These are phyloP conservation scores for Pseudochromis fuscus DNA, from an alignment of 2,797 vertebrate species.

Conservation along the genomic window DNA sequence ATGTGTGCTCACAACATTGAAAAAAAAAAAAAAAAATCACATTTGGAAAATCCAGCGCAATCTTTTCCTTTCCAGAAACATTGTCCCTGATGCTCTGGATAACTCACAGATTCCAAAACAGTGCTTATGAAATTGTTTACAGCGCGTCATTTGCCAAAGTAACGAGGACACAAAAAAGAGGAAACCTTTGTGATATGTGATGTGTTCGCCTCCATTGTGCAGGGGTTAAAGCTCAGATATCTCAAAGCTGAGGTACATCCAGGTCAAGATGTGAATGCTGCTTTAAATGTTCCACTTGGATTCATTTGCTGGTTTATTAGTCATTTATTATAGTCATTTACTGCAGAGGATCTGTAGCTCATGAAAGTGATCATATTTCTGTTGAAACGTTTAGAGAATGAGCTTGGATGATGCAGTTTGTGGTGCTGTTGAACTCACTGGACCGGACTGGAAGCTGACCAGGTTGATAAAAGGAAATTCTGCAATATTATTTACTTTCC, in stretches of 20 bases:
- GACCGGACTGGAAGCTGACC: too few species aligned
- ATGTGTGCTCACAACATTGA: background rate
- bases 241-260: background rate
- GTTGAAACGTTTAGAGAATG: too few species aligned
- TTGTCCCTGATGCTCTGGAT: background rate
- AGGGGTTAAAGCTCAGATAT: background rate
- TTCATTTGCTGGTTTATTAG: background rate
- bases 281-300: background rate
- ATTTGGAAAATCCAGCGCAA: conserved; percentile 10
- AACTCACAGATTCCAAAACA: background rate
- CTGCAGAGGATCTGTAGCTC: too few species aligned
- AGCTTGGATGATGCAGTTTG: too few species aligned
- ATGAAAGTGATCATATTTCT: too few species aligned
- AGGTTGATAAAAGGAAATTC: too few species aligned
- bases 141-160: background rate
- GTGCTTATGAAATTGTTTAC: background rate
- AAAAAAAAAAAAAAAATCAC: conserved; percentile 10
- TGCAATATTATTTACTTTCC: background rate
- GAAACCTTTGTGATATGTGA: background rate
- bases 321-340: too few species aligned
- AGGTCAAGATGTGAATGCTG: too few species aligned
- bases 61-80: background rate
- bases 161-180: background rate
- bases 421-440: background rate
- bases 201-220: background rate